Percentiles rank a stretch among this genome's conserved stretches.
phyloP scores from a whole-genome alignment of 2,797 vertebrate species.

The Epinephelus malabaricus region DNA sequence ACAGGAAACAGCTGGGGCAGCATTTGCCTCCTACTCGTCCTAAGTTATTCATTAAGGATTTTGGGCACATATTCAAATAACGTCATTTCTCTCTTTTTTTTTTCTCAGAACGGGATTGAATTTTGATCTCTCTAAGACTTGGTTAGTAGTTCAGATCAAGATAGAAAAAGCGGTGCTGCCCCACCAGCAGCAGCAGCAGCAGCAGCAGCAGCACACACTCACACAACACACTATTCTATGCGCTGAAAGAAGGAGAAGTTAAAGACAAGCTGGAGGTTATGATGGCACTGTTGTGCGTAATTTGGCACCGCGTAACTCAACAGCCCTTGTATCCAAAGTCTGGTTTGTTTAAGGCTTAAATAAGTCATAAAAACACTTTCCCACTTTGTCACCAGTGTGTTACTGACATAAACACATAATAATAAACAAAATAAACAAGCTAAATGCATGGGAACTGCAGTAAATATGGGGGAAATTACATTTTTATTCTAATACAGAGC shows the following conservation, averaged over 20 bases:
- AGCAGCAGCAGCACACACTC: slow-evolving; percentile 55
- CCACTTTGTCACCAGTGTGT: slow-evolving; percentile 37
- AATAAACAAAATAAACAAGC: slow-evolving; percentile 25
- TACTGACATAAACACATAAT: slow-evolving; percentile 19
- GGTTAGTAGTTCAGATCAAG: slow-evolving; percentile 79
- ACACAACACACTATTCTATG: slow-evolving; percentile 53
- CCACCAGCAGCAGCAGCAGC: slow-evolving; percentile 59
- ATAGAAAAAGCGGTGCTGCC: slow-evolving; percentile 52
- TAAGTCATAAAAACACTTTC: slow-evolving; percentile 50
- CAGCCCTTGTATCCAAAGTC: slow-evolving; percentile 38
- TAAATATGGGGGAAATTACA: slow-evolving; percentile 23
- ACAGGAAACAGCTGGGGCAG: slow-evolving; percentile 99
- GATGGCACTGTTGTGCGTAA: slow-evolving; percentile 58
- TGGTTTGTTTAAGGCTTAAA: slow-evolving; percentile 28
- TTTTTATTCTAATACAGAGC: slow-evolving; percentile 32
- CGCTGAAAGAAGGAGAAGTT: slow-evolving; percentile 59
- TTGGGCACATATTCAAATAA: slow-evolving; percentile 99
- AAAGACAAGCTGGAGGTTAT: slow-evolving; percentile 43
- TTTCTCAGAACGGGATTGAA: slow-evolving; percentile 85
- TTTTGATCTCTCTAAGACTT: slow-evolving; percentile 87
- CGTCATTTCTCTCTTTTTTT: slow-evolving; percentile 91
- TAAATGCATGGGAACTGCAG: slow-evolving; percentile 11
- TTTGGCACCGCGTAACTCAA: slow-evolving; percentile 63
- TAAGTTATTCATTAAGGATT: slow-evolving; percentile 99
- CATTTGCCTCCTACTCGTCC: slow-evolving; percentile 98